Evolutionary conservation across 1,140 invertebrate genomes (phyloP).

Genomic region (Fopius arisanus): DNA sequence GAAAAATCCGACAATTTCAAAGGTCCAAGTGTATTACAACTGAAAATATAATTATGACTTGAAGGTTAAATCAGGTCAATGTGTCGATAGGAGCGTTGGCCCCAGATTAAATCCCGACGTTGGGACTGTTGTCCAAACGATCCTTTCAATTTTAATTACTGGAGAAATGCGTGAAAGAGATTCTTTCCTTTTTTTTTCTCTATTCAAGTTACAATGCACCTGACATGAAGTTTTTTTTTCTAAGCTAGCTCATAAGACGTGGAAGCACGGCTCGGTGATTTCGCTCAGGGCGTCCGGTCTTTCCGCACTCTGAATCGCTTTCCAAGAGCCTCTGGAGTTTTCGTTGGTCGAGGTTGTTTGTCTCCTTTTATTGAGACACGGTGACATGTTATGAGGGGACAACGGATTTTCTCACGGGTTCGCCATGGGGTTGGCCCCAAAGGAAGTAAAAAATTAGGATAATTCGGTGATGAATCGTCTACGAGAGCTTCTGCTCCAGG

Average conservation of each 20-base stretch:
- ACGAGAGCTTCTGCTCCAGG: too few species aligned
- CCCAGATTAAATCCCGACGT: neutral
- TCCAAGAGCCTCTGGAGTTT: neutral
- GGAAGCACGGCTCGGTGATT: slow-evolving; percentile 22
- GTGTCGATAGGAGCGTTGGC: too few species aligned
- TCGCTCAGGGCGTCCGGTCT: slow-evolving; percentile 13
- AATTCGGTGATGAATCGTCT: slow-evolving; percentile 11
- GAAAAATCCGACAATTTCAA: too few species aligned
- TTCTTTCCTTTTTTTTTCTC: neutral
- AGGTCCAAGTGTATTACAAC: too few species aligned
- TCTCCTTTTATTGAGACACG: neutral
- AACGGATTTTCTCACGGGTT: slow-evolving; percentile 28
- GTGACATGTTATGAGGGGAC: neutral
- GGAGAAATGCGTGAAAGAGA: neutral
- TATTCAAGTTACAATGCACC: slow-evolving; percentile 15
- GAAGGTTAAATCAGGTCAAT: too few species aligned
- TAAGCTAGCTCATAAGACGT: slow-evolving; percentile 14
- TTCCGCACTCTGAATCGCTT: slow-evolving; percentile 10
- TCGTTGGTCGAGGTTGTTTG: neutral
- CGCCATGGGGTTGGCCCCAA: neutral
- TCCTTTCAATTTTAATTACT: neutral
- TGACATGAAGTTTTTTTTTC: neutral
- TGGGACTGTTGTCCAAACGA: neutral
- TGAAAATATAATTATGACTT: too few species aligned
- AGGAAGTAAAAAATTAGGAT: slow-evolving; percentile 10